phyloP scores from a whole-genome alignment of 2,113 vertebrate species.

The Bos indicus region DNA sequence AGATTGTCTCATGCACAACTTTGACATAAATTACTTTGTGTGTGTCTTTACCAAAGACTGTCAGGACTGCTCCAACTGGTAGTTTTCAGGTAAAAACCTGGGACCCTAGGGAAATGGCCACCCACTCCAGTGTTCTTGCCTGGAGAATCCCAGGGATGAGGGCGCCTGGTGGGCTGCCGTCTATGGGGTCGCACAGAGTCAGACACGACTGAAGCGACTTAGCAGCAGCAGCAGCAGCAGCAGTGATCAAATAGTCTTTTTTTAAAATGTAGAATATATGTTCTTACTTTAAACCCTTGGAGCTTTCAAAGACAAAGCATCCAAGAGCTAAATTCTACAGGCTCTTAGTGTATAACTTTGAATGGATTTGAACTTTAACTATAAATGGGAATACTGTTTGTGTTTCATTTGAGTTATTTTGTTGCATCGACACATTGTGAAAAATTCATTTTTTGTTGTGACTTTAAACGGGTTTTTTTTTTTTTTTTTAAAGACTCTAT shows the following conservation, averaged over 20 bases:
- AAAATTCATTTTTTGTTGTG: not conserved
- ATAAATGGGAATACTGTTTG: not conserved
- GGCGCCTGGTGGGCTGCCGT: no score
- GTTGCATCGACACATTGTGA: not conserved
- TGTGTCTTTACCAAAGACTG: not conserved
- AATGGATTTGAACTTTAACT: not conserved
- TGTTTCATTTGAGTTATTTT: slow-evolving; percentile 21
- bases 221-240: no score
- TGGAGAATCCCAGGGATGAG: no score
- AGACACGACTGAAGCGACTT: no score
- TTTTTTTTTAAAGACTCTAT: not conserved
- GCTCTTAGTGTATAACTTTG: not conserved
- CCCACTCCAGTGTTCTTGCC: no score
- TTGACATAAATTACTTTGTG: not conserved
- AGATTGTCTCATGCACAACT: not conserved
- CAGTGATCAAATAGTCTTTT: not conserved
- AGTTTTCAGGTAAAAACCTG: slow-evolving; percentile 31
- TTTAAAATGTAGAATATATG: not conserved
- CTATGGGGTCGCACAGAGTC: no score
- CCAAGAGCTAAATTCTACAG: not conserved
- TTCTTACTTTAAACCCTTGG: not conserved
- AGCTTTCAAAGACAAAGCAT: not conserved
- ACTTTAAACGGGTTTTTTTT: not conserved
- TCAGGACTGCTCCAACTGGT: not conserved
- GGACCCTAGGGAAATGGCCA: not conserved